phyloP scores from a whole-genome alignment of 2,113 vertebrate species.

The Chunga burmeisteri region DNA sequence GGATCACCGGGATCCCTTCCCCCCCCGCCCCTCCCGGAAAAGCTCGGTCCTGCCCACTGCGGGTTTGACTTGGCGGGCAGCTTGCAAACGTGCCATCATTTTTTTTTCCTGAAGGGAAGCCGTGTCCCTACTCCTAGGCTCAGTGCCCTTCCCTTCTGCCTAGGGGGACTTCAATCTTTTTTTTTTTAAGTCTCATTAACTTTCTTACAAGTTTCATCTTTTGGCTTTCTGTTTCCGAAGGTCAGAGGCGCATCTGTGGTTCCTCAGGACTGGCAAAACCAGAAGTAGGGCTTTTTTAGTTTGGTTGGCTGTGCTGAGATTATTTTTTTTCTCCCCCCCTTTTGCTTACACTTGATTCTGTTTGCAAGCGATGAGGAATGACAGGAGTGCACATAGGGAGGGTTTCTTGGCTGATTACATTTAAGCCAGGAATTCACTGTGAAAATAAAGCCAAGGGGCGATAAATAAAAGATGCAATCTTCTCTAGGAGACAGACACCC shows the following conservation, averaged over 20 bases:
- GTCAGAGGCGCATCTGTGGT: constrained; percentile 17
- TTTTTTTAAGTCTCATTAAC: constrained; percentile 16
- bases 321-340: background rate
- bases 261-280: constrained; percentile 58
- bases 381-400: constrained; percentile 90
- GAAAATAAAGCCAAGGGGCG: constrained; percentile 91
- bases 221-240: constrained; percentile 7
- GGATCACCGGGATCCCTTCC: background rate
- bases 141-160: constrained; percentile 53
- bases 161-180: background rate
- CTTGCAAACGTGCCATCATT: constrained; percentile 76
- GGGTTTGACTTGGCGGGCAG: constrained; percentile 79
- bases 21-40: background rate
- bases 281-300: constrained; percentile 64
- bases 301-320: constrained; percentile 61
- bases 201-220: constrained; percentile 25
- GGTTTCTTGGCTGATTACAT: constrained; percentile 95
- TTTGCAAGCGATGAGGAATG: constrained; percentile 89
- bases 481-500: constrained; percentile 80
- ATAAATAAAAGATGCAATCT: constrained; percentile 99
- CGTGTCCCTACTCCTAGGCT: constrained; percentile 53
- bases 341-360: constrained; percentile 78
- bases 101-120: constrained; percentile 56
- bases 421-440: constrained; percentile 93
- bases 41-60: constrained; percentile 30